Evolutionary conservation across 2,888 invertebrate species (phyloP).

Genomic region (Polia nebulosa): DNA sequence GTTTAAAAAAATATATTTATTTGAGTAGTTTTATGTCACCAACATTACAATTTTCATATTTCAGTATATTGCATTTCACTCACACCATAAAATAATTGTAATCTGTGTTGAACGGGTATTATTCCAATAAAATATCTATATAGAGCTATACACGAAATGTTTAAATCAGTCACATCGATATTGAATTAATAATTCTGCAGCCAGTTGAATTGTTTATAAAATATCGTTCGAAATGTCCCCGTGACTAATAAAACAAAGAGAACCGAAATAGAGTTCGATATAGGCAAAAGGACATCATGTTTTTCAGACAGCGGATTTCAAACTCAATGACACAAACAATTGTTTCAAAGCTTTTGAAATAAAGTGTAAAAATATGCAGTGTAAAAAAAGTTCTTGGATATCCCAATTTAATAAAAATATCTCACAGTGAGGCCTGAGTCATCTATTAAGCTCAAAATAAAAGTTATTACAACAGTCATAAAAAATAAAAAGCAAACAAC

Average conservation of each 20-base stretch:
- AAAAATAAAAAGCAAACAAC: neutral
- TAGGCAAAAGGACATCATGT: neutral
- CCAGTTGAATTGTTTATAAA: conserved; percentile 5
- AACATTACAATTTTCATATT: neutral
- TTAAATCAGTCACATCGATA: neutral
- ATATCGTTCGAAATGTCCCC: conserved; percentile 4
- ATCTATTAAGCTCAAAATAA: too few relatives aligned
- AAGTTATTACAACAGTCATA: neutral
- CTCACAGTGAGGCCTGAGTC: too few relatives aligned
- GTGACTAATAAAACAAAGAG: conserved; percentile 7
- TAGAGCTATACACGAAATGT: conserved; percentile 1
- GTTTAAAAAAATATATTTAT: neutral
- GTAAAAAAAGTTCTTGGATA: neutral
- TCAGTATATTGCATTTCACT: neutral
- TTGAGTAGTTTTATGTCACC: neutral
- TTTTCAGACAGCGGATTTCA: neutral
- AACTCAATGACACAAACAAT: neutral
- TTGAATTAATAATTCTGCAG: conserved; percentile 15
- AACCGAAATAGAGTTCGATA: conserved; percentile 1
- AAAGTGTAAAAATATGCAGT: too few relatives aligned
- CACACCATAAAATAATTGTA: neutral
- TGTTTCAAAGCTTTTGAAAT: neutral
- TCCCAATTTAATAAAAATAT: neutral
- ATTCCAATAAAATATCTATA: conserved; percentile 1
- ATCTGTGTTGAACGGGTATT: neutral